These are phyloP conservation scores for Girardinus metallicus DNA, from an alignment of 2,797 vertebrate genomes.

Conservation along the genomic window DNA sequence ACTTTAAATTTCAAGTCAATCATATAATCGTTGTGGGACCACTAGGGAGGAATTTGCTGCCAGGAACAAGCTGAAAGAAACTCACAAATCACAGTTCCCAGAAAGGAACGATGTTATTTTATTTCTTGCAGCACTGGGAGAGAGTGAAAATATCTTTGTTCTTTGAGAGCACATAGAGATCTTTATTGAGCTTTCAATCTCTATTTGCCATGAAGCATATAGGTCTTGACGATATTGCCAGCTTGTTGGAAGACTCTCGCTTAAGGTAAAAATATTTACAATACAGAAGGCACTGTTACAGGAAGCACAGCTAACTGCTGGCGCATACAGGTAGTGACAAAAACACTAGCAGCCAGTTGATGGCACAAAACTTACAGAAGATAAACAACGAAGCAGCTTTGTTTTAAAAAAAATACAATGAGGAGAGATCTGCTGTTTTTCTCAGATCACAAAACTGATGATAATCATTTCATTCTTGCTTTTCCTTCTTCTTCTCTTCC, in stretches of 20 bases:
- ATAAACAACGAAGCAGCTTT: not conserved
- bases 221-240: not conserved
- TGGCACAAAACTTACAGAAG: not conserved
- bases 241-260: not conserved
- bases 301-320: not conserved
- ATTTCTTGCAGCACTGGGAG: not conserved
- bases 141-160: not conserved
- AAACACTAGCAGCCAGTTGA: not conserved
- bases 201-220: not conserved
- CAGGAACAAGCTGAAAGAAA: not conserved
- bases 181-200: slow-evolving; percentile 9
- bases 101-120: not conserved
- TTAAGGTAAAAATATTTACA: not conserved
- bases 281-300: not conserved
- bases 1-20: not conserved
- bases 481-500: not conserved
- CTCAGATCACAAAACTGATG: not conserved
- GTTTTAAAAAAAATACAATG: not conserved
- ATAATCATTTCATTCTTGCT: not conserved
- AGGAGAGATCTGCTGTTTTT: not conserved
- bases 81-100: not conserved
- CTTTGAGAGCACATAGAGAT: not conserved
- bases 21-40: not conserved
- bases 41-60: not conserved
- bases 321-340: not conserved